phyloP scores from a whole-genome alignment of 2,797 vertebrate species.

The Xyrichtys novacula region DNA sequence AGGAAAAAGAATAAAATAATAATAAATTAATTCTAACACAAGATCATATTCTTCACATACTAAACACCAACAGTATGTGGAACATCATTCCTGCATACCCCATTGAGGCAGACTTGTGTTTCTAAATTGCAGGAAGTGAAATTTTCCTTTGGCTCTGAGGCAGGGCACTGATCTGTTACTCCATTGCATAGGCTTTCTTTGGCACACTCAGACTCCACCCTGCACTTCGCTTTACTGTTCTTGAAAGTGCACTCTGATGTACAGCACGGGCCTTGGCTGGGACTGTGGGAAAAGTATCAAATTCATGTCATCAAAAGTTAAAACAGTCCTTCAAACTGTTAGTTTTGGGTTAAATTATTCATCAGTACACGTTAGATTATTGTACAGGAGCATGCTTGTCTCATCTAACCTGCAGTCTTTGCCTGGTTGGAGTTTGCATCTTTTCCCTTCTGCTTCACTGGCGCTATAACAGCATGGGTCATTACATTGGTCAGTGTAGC shows the following conservation, averaged over 20 bases:
- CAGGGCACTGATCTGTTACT: constrained; percentile 86
- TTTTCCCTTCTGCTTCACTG: constrained; percentile 86
- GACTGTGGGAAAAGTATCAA: constrained; percentile 79
- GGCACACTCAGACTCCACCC: constrained; percentile 92
- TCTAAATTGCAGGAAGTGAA: constrained; percentile 90
- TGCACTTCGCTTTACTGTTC: constrained; percentile 79
- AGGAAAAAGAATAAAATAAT: background rate
- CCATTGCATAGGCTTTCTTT: constrained; percentile 88
- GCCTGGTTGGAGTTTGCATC: constrained; percentile 88
- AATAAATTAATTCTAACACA: background rate
- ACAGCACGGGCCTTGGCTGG: constrained; percentile 97
- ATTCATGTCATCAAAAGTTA: background rate
- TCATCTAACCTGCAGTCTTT: constrained; percentile 90
- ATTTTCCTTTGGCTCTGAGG: constrained; percentile 89
- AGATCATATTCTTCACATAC: background rate
- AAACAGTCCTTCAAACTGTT: background rate
- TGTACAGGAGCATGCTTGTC: background rate
- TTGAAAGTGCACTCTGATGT: constrained; percentile 85
- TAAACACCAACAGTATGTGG: background rate
- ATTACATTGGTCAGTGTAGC: constrained; percentile 95
- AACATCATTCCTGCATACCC: constrained; percentile 81
- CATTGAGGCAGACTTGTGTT: constrained; percentile 96
- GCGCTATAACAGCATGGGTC: constrained; percentile 92
- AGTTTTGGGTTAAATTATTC: background rate
- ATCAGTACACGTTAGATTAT: background rate